A percentile compares a stretch with the other conserved stretches of the same genome.
Conservation (phyloP, 2,113 vertebrate species). For the Nerophis lumbriciformis region DNA sequence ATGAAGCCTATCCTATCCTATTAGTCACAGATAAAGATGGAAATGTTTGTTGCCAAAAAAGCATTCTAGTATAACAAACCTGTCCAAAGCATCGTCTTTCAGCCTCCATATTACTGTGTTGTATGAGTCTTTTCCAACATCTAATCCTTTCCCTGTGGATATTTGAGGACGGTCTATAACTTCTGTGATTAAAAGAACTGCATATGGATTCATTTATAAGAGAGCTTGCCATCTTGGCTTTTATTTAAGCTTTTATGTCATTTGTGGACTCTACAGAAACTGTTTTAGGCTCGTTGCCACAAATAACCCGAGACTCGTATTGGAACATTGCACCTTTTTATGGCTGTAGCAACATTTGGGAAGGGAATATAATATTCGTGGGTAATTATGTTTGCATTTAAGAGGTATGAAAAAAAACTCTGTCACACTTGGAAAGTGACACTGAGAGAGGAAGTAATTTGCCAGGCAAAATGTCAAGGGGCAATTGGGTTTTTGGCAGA, state of each 20-base stretch:
- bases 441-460: background rate
- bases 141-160: constrained; percentile 23
- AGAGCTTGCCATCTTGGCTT: constrained; percentile 1
- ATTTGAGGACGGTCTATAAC: constrained; percentile 33
- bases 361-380: background rate
- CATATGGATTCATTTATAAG: background rate
- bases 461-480: background rate
- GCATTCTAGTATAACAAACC: constrained; percentile 53
- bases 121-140: constrained; percentile 43
- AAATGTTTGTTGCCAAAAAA: constrained; percentile 38
- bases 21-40: constrained; percentile 30
- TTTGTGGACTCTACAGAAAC: constrained; percentile 17
- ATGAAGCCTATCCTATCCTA: constrained; percentile 19
- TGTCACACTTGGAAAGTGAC: constrained; percentile 1
- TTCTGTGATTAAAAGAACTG: constrained; percentile 30
- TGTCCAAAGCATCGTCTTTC: constrained; percentile 31
- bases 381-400: background rate
- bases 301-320: background rate
- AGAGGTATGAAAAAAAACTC: background rate
- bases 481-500: background rate
- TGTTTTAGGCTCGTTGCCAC: background rate
- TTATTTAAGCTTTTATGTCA: constrained; percentile 5
- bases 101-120: constrained; percentile 32
- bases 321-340: background rate
- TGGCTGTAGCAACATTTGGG: background rate